Conservation (phyloP, 2,113 vertebrate species). For the Perca schrenkii region DNA sequence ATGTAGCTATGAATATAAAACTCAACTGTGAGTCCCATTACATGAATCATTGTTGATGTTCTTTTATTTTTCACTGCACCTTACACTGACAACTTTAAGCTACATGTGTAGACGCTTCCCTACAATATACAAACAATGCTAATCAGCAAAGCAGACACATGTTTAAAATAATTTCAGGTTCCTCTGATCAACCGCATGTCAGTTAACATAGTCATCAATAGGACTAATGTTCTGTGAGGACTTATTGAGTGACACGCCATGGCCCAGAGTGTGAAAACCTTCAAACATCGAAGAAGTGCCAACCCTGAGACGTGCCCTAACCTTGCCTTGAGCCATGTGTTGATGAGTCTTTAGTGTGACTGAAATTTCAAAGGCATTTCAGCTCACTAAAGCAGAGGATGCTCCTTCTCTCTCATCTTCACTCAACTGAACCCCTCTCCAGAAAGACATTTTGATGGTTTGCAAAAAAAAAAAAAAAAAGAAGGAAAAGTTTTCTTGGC, state of each 20-base stretch:
- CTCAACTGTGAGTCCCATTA: background rate
- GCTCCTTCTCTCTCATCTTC: slow-evolving; percentile 74
- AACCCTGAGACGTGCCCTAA: slow-evolving; percentile 72
- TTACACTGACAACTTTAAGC: background rate
- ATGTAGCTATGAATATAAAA: slow-evolving; percentile 3
- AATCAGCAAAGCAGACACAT: slow-evolving; percentile 11
- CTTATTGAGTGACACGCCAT: slow-evolving; percentile 47
- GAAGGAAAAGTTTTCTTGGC: slow-evolving; percentile 48
- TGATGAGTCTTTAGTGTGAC: slow-evolving; percentile 75
- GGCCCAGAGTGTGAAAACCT: slow-evolving; percentile 71
- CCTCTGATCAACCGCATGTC: slow-evolving; percentile 56
- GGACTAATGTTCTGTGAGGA: slow-evolving; percentile 45
- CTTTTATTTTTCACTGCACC: background rate
- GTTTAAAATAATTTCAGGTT: slow-evolving; percentile 23
- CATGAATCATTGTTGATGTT: slow-evolving; percentile 5
- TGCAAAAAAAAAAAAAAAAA: background rate
- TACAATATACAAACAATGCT: slow-evolving; percentile 1
- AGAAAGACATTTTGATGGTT: slow-evolving; percentile 69
- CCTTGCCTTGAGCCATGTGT: slow-evolving; percentile 80
- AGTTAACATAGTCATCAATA: slow-evolving; percentile 62
- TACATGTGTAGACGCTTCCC: background rate
- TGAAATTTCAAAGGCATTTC: slow-evolving; percentile 79
- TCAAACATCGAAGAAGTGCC: slow-evolving; percentile 72
- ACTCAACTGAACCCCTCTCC: slow-evolving; percentile 56
- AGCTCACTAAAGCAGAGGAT: slow-evolving; percentile 62